These are phyloP conservation scores for Diplolepis rosae DNA, from an alignment of 2,888 invertebrate genomes.

Conservation along the genomic window DNA sequence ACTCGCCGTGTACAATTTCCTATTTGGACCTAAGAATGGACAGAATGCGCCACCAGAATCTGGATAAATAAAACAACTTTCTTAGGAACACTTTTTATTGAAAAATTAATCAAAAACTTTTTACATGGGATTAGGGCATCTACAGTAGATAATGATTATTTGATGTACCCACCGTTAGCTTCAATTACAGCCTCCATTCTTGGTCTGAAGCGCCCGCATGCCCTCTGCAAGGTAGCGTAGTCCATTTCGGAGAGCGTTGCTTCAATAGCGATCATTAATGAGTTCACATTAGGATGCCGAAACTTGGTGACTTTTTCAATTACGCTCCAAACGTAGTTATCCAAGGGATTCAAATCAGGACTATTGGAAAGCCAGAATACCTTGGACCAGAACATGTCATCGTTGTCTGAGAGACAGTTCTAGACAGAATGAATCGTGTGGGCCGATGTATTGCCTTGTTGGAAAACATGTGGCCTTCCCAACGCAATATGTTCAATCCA, in stretches of 20 bases:
- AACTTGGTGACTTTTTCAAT: slow-evolving; percentile 7
- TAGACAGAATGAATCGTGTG: too few relatives aligned
- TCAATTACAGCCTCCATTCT: slow-evolving; percentile 37
- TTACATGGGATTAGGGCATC: too few relatives aligned
- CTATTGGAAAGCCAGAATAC: slow-evolving; percentile 4
- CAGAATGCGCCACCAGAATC: too few relatives aligned
- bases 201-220: slow-evolving; percentile 35
- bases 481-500: too few relatives aligned
- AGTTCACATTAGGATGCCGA: not conserved
- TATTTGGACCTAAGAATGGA: too few relatives aligned
- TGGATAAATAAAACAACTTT: too few relatives aligned
- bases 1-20: too few relatives aligned
- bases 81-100: too few relatives aligned
- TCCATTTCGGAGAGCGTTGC: not conserved
- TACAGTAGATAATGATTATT: too few relatives aligned
- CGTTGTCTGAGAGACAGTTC: not conserved
- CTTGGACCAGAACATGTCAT: not conserved
- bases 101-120: too few relatives aligned
- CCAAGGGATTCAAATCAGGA: not conserved
- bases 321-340: slow-evolving; percentile 6
- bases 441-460: too few relatives aligned
- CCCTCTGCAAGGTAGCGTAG: not conserved
- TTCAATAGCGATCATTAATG: not conserved
- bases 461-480: too few relatives aligned
- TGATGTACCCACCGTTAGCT: slow-evolving; percentile 32